Percentiles rank a stretch among this genome's conserved stretches.
These are phyloP conservation scores for Lucilia cuprina DNA, from an alignment of 1,140 invertebrate species.

Conservation along the genomic window DNA sequence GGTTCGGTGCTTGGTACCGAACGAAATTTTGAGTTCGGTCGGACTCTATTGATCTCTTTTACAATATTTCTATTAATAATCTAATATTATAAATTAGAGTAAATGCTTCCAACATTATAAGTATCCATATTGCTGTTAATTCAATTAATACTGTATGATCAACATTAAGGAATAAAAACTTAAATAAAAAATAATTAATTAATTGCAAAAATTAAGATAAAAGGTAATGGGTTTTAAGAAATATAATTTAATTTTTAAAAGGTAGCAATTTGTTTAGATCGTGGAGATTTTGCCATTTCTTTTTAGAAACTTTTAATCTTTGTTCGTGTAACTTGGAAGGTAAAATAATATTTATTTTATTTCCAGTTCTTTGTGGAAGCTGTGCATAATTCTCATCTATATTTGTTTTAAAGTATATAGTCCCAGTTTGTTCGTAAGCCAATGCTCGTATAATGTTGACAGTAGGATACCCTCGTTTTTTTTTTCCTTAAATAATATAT, in stretches of 20 bases:
- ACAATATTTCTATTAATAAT: too few species aligned
- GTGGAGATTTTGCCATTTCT: not conserved
- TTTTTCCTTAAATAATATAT: slow-evolving; percentile 17
- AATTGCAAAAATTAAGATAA: too few species aligned
- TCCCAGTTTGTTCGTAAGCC: slow-evolving; percentile 25
- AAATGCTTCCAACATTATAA: too few species aligned
- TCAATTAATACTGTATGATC: too few species aligned
- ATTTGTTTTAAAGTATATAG: slow-evolving; percentile 9
- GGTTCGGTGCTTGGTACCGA: too few species aligned
- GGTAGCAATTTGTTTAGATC: not conserved
- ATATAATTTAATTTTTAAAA: not conserved
- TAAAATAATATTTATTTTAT: not conserved
- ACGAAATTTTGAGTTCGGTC: too few species aligned
- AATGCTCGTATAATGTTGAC: slow-evolving; percentile 35
- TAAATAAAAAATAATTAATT: too few species aligned
- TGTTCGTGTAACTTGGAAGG: not conserved
- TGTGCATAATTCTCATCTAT: not conserved
- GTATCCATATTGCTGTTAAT: too few species aligned
- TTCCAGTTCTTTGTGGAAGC: not conserved
- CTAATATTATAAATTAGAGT: too few species aligned
- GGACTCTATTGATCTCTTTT: too few species aligned
- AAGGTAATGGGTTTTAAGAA: too few species aligned
- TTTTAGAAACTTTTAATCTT: not conserved
- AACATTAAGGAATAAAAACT: too few species aligned
- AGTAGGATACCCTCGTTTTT: slow-evolving; percentile 19